These are phyloP conservation scores for Drosophila lutescens DNA, from an alignment of 2,888 invertebrate genomes.

Conservation along the genomic window DNA sequence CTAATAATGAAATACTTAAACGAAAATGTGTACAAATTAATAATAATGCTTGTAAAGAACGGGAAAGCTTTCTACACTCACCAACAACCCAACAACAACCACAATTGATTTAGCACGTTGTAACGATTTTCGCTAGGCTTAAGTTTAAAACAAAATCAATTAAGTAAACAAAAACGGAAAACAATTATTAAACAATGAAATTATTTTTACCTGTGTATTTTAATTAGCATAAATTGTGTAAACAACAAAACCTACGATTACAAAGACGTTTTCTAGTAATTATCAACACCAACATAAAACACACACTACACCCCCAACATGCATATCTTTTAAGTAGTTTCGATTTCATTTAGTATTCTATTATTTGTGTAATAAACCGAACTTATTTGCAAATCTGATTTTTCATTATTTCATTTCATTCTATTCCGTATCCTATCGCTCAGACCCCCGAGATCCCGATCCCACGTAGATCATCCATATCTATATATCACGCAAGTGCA, in stretches of 20 bases:
- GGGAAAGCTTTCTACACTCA: constrained; percentile 65
- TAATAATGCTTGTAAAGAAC: constrained; percentile 57
- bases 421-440: constrained; percentile 27
- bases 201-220: constrained; percentile 80
- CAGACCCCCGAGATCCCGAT: constrained; percentile 7
- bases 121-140: constrained; percentile 70
- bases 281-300: constrained; percentile 44
- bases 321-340: constrained; percentile 73
- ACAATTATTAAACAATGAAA: constrained; percentile 76
- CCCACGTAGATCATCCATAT: constrained; percentile 38
- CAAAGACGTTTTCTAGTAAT: constrained; percentile 80
- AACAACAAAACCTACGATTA: constrained; percentile 65
- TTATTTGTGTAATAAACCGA: constrained; percentile 70
- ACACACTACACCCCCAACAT: constrained; percentile 27
- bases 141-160: constrained; percentile 55
- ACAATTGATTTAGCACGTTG: constrained; percentile 62
- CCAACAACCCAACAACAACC: constrained; percentile 33
- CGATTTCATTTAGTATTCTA: constrained; percentile 75
- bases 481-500: constrained; percentile 43
- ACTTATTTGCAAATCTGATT: constrained; percentile 56
- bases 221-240: constrained; percentile 74
- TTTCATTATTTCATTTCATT: constrained; percentile 23
- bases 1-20: constrained; percentile 72
- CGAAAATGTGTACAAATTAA: constrained; percentile 77
- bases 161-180: constrained; percentile 30